Conservation (phyloP, 2,797 vertebrate species). For the Characodon lateralis region DNA sequence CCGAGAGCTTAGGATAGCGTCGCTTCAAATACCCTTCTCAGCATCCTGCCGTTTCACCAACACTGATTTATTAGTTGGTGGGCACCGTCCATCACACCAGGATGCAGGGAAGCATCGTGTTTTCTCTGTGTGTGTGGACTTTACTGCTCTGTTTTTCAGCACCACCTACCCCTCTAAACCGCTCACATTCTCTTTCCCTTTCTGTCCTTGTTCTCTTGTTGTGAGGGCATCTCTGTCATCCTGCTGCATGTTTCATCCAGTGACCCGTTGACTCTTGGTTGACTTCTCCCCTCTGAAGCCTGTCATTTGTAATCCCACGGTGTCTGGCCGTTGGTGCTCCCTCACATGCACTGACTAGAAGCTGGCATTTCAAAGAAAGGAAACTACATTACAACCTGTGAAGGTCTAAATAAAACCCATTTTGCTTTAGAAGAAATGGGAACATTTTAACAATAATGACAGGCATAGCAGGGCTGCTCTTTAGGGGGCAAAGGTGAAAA, state of each 20-base stretch:
- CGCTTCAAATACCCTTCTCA: slow-evolving; percentile 68
- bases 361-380: slow-evolving; percentile 51
- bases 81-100: slow-evolving; percentile 67
- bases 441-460: neutral
- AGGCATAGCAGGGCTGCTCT: neutral
- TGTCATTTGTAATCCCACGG: slow-evolving; percentile 49
- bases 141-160: slow-evolving; percentile 20
- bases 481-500: slow-evolving; percentile 10
- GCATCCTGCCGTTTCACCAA: slow-evolving; percentile 67
- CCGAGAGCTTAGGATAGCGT: slow-evolving; percentile 42
- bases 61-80: slow-evolving; percentile 73
- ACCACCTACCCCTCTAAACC: neutral
- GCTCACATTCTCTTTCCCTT: neutral
- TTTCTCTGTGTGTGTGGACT: slow-evolving; percentile 55
- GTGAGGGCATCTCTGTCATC: slow-evolving; percentile 58
- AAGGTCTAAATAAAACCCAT: slow-evolving; percentile 3
- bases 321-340: slow-evolving; percentile 45
- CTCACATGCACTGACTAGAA: slow-evolving; percentile 31
- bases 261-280: slow-evolving; percentile 50
- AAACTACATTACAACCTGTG: slow-evolving; percentile 30
- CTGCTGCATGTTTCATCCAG: slow-evolving; percentile 49
- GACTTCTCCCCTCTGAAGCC: slow-evolving; percentile 51
- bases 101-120: slow-evolving; percentile 60
- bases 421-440: slow-evolving; percentile 2
- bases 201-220: slow-evolving; percentile 35